Evolutionary conservation across 2,888 invertebrate genomes (phyloP).

Genomic region (Tetheella fluctuosa): DNA sequence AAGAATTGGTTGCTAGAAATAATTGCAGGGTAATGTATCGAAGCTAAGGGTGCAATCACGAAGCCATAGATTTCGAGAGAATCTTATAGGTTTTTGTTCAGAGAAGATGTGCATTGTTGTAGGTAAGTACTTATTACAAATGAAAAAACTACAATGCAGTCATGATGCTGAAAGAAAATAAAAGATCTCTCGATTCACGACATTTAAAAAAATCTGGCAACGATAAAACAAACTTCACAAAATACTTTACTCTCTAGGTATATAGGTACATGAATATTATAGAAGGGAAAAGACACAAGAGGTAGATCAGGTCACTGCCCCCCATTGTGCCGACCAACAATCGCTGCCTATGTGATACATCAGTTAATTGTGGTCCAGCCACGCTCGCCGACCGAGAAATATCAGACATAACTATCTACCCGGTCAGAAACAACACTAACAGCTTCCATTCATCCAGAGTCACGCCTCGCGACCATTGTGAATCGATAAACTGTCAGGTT

Average conservation of each 20-base stretch:
- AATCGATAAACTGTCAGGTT: constrained; percentile 43
- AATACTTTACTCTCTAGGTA: not conserved
- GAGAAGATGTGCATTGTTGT: too few relatives aligned
- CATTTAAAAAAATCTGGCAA: not conserved
- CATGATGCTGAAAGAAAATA: too few relatives aligned
- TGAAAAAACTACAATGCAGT: too few relatives aligned
- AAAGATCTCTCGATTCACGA: not conserved
- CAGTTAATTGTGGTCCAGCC: constrained; percentile 49
- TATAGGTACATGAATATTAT: constrained; percentile 13
- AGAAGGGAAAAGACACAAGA: constrained; percentile 36
- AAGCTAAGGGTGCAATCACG: constrained; percentile 1
- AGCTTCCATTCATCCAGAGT: constrained; percentile 65
- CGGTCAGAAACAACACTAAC: constrained; percentile 25
- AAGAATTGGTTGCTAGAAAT: constrained; percentile 24
- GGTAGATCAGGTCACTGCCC: constrained; percentile 58
- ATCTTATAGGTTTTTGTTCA: too few relatives aligned
- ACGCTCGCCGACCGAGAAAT: constrained; percentile 41
- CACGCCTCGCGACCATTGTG: constrained; percentile 61
- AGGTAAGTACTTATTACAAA: too few relatives aligned
- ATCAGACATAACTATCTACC: constrained; percentile 51
- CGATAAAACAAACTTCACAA: not conserved
- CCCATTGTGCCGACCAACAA: constrained; percentile 54
- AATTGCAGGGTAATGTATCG: constrained; percentile 9
- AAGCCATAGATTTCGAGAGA: not conserved
- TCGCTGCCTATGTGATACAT: constrained; percentile 38